Conservation (phyloP, 2,113 vertebrate genomes). For the Danionella cerebrum region DNA sequence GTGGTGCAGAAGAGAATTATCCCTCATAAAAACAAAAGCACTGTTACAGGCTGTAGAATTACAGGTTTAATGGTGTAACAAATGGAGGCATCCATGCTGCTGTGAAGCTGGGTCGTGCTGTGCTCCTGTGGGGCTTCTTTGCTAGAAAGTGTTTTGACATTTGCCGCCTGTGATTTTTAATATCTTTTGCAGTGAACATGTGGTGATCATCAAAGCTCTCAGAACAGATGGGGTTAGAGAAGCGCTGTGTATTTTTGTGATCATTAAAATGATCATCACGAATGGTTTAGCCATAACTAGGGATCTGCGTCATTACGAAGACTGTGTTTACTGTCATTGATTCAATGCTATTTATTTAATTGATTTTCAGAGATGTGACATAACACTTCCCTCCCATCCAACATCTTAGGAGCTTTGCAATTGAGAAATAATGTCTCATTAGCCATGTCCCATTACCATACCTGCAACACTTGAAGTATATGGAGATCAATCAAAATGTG, state of each 20-base stretch:
- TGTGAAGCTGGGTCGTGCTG: not conserved
- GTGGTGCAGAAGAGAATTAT: not conserved
- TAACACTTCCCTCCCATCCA: too few relatives aligned
- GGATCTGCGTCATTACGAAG: too few relatives aligned
- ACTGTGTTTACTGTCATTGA: too few relatives aligned
- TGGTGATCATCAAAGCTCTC: not conserved
- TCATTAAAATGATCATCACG: not conserved
- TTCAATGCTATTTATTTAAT: too few relatives aligned
- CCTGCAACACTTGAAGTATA: too few relatives aligned
- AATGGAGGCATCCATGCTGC: not conserved
- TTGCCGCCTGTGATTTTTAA: not conserved
- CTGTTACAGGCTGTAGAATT: not conserved
- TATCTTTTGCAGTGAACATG: not conserved
- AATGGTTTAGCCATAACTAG: too few relatives aligned
- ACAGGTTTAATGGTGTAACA: slow-evolving; percentile 3
- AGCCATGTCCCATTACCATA: too few relatives aligned
- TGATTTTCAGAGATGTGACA: too few relatives aligned
- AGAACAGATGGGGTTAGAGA: not conserved
- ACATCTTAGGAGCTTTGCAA: too few relatives aligned
- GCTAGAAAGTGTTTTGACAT: not conserved
- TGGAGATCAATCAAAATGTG: too few relatives aligned
- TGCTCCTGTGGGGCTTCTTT: not conserved
- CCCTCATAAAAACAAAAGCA: not conserved
- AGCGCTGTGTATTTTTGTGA: not conserved
- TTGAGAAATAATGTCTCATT: too few relatives aligned